These are phyloP conservation scores for Cryptomyrus ogoouensis DNA, from an alignment of 2,113 vertebrate species.

Conservation along the genomic window DNA sequence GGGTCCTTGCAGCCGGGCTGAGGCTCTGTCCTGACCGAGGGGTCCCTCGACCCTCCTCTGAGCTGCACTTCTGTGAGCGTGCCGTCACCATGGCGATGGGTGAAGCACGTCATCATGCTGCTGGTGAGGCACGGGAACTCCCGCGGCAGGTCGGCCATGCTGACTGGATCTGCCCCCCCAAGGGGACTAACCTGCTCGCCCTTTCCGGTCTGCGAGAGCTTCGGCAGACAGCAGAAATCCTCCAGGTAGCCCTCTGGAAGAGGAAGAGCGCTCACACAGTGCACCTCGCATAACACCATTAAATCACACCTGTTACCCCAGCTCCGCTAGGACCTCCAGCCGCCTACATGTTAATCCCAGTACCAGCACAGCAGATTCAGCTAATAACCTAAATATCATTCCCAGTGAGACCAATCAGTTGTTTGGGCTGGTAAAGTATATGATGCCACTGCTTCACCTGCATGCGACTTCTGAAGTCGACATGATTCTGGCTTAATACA, in stretches of 20 bases:
- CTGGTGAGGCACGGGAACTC: slow-evolving; percentile 23
- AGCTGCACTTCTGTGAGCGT: not conserved
- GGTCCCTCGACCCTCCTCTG: slow-evolving; percentile 30
- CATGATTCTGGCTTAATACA: not conserved
- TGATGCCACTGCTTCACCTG: not conserved
- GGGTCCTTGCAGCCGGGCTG: slow-evolving; percentile 53
- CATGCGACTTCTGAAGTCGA: not conserved
- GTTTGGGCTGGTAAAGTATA: not conserved
- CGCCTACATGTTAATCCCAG: not conserved
- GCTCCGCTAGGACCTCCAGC: not conserved
- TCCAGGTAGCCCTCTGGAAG: slow-evolving; percentile 80
- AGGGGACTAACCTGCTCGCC: not conserved
- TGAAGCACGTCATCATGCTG: slow-evolving; percentile 16
- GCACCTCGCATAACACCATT: not conserved
- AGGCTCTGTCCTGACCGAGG: slow-evolving; percentile 58
- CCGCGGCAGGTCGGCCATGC: slow-evolving; percentile 25
- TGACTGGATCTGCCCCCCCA: slow-evolving; percentile 5
- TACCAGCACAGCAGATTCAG: not conserved
- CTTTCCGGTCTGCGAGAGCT: slow-evolving; percentile 55
- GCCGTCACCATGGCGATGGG: not conserved
- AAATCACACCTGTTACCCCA: not conserved
- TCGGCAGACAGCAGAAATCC: slow-evolving; percentile 87
- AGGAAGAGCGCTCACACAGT: not conserved
- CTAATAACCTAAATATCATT: not conserved
- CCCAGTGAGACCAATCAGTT: not conserved